These are phyloP conservation scores for Leptinotarsa lineolata DNA, from an alignment of 1,140 invertebrate genomes.

Conservation along the genomic window DNA sequence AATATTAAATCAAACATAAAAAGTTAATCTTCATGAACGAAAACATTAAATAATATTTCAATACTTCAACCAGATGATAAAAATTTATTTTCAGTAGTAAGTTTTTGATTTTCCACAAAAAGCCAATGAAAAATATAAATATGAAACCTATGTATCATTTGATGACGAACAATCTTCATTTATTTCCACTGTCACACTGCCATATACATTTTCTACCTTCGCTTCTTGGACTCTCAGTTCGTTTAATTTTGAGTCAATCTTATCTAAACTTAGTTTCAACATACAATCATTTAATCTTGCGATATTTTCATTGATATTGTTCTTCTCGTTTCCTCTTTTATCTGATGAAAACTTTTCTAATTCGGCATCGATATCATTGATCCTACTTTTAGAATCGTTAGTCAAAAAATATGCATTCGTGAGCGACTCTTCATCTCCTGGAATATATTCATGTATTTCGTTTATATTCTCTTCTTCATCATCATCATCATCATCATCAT, in stretches of 20 bases:
- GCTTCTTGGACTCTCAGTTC: neutral
- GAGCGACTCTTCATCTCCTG: neutral
- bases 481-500: neutral
- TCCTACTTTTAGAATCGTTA: neutral
- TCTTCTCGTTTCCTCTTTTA: conserved; percentile 1
- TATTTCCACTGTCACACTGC: too few species aligned
- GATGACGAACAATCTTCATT: too few species aligned
- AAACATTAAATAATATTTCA: too few species aligned
- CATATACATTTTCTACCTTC: neutral
- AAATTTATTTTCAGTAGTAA: too few species aligned
- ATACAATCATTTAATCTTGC: conserved; percentile 9
- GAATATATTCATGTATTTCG: neutral
- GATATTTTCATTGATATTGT: neutral
- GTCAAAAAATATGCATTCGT: conserved; percentile 13
- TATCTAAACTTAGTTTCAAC: conserved; percentile 5
- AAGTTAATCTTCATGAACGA: too few species aligned
- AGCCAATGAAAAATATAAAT: too few species aligned
- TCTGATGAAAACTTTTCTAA: conserved; percentile 14
- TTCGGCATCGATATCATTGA: conserved; percentile 16
- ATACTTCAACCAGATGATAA: too few species aligned
- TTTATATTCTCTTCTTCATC: neutral
- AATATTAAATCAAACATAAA: too few species aligned
- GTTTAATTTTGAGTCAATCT: neutral
- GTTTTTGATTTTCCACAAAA: too few species aligned
- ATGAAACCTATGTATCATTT: too few species aligned